These are phyloP conservation scores for Pollimyrus isidori DNA, from an alignment of 2,113 vertebrate genomes.

Conservation along the genomic window DNA sequence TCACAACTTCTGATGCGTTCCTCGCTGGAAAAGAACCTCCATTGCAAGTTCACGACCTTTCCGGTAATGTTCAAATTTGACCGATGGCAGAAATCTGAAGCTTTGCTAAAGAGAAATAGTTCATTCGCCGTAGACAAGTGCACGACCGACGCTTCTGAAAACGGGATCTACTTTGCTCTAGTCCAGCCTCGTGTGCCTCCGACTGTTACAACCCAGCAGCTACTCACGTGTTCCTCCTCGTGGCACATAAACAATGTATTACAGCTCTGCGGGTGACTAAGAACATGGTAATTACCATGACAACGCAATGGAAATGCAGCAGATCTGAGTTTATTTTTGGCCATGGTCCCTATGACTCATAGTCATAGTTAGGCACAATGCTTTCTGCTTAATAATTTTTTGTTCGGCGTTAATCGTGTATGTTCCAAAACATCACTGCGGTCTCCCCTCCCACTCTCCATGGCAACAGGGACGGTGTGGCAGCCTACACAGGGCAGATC, in stretches of 20 bases:
- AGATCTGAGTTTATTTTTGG: conserved; percentile 27
- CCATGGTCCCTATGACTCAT: conserved; percentile 32
- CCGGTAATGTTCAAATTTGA: not conserved
- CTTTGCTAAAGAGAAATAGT: not conserved
- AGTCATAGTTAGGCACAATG: conserved; percentile 12
- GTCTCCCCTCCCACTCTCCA: conserved; percentile 46
- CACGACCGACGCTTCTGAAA: not conserved
- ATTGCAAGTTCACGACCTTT: not conserved
- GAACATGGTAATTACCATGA: conserved; percentile 50
- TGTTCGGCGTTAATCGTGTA: conserved; percentile 26
- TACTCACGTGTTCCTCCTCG: conserved; percentile 8
- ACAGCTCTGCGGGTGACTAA: conserved; percentile 28
- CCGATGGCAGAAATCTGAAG: not conserved
- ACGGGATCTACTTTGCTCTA: not conserved
- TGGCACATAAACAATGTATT: conserved; percentile 32
- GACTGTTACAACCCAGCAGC: conserved; percentile 11
- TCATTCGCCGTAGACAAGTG: not conserved
- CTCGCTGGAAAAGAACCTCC: not conserved
- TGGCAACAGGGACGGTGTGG: conserved; percentile 47
- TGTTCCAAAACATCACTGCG: conserved; percentile 25
- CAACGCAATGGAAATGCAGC: conserved; percentile 41
- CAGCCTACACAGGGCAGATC: conserved; percentile 17
- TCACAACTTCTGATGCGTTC: not conserved
- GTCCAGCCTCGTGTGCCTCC: not conserved
- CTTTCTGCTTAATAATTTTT: not conserved